These are phyloP conservation scores for Mystacides longicornis DNA, from an alignment of 2,888 invertebrate genomes.

Conservation along the genomic window DNA sequence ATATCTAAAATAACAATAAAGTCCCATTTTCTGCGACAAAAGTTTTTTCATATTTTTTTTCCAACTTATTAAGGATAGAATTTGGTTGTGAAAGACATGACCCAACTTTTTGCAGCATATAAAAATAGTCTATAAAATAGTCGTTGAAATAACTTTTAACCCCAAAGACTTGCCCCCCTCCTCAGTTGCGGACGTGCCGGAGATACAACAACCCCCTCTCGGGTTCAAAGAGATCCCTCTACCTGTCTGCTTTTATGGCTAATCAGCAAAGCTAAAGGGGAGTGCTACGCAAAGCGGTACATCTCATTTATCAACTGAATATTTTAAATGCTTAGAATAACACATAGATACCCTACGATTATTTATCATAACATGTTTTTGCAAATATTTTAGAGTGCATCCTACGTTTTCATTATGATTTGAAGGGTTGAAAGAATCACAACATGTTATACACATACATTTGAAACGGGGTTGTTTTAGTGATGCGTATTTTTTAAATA, in stretches of 20 bases:
- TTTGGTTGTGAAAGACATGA: not conserved
- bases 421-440: too few species aligned
- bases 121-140: constrained; percentile 21
- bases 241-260: constrained; percentile 23
- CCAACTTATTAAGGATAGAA: not conserved
- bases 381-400: constrained; percentile 2
- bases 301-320: not conserved
- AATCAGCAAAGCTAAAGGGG: constrained; percentile 18
- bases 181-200: constrained; percentile 18
- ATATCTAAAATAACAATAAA: too few species aligned
- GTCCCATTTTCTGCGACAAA: not conserved
- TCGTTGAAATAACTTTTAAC: constrained; percentile 25
- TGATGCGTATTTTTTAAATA: too few species aligned
- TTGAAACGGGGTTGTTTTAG: too few species aligned
- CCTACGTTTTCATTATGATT: too few species aligned
- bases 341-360: not conserved
- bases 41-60: not conserved
- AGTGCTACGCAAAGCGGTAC: not conserved
- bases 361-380: not conserved
- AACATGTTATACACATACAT: too few species aligned
- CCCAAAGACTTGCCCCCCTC: constrained; percentile 13
- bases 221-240: constrained; percentile 14
- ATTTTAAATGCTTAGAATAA: not conserved
- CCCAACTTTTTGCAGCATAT: not conserved
- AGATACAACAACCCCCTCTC: constrained; percentile 12